phyloP scores from a whole-genome alignment of 2,113 vertebrate species.

The Sitta europaea region DNA sequence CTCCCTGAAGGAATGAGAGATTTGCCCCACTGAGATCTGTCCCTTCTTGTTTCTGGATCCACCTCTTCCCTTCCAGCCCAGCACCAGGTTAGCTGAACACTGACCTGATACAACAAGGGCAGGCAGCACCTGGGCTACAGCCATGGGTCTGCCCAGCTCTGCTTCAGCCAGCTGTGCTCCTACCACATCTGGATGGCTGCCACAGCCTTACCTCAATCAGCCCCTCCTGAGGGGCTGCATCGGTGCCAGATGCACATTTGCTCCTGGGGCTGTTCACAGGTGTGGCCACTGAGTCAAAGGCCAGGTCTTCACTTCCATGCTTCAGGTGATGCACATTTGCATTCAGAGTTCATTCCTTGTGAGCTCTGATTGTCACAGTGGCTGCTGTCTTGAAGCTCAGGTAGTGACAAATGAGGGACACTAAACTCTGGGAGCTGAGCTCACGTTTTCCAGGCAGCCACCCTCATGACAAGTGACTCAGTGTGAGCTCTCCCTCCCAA shows the following conservation, averaged over 20 bases:
- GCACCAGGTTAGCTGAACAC: fast-evolving
- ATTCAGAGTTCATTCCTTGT: not conserved
- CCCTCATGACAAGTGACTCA: not conserved
- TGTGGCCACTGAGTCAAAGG: not conserved
- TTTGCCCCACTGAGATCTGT: not conserved
- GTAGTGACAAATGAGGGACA: not conserved
- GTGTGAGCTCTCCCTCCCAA: not conserved
- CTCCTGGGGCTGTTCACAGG: not conserved
- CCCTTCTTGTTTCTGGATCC: not conserved
- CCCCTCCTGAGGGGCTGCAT: not conserved
- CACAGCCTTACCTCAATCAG: fast-evolving
- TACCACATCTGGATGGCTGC: not conserved
- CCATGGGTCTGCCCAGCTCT: fast-evolving
- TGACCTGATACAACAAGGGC: not conserved
- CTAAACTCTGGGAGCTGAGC: not conserved
- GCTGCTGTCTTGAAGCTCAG: not conserved
- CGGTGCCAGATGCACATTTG: not conserved
- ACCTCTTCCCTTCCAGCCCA: not conserved
- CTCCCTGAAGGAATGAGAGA: not conserved
- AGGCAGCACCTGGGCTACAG: not conserved
- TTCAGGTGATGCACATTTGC: fast-evolving
- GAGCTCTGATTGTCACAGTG: fast-evolving
- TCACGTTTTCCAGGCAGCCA: not conserved
- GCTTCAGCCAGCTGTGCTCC: not conserved
- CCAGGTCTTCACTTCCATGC: too few species aligned